A percentile compares a stretch with the other conserved stretches of the same genome.
Conservation (phyloP, 2,113 vertebrate genomes). For the Pseudorectes ferrugineus region DNA sequence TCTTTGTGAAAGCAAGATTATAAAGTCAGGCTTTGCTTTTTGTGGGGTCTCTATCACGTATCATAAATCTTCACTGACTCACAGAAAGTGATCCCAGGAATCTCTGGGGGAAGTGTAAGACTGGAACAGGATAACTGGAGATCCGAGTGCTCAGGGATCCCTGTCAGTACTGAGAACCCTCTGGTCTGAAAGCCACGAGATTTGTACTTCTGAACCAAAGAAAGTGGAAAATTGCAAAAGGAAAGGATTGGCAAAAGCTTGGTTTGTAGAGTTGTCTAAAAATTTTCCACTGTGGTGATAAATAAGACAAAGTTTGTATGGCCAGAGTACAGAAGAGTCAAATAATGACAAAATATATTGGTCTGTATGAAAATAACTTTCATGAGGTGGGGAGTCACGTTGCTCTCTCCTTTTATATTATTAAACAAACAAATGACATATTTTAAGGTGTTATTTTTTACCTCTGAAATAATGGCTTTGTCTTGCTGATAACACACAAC, state of each 20-base stretch:
- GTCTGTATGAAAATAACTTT: background rate
- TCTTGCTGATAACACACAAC: background rate
- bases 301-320: background rate
- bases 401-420: background rate
- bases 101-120: background rate
- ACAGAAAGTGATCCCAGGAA: background rate
- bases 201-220: background rate
- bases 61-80: accelerated
- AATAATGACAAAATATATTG: background rate
- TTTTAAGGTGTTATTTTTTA: background rate
- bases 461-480: background rate
- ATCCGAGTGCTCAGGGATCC: background rate
- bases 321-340: background rate
- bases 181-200: background rate
- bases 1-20: background rate
- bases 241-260: background rate
- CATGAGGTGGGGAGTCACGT: background rate
- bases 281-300: background rate
- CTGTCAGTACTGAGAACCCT: background rate
- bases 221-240: background rate
- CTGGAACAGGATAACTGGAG: background rate
- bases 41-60: background rate
- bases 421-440: background rate
- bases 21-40: background rate
- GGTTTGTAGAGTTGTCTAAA: background rate